Conservation (phyloP, 2,113 vertebrate genomes). For the Fulica atra region DNA sequence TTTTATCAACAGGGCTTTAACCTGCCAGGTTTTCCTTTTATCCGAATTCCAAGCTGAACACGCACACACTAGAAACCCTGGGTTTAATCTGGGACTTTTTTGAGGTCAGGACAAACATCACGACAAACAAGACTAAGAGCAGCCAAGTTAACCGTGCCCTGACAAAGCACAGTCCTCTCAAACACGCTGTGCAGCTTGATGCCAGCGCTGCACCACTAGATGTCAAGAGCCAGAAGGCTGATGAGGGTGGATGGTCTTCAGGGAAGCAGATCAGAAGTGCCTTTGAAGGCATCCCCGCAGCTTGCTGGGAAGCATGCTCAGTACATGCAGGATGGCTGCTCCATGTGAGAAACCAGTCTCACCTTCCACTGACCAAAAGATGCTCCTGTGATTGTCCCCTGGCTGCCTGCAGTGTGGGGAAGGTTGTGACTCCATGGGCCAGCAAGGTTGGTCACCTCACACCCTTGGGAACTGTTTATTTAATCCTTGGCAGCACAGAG, state of each 20-base stretch:
- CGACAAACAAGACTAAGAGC: background rate
- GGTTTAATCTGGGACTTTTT: background rate
- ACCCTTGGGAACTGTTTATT: background rate
- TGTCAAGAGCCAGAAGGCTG: background rate
- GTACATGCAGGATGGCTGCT: background rate
- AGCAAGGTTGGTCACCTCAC: background rate
- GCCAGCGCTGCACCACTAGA: background rate
- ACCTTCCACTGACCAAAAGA: background rate
- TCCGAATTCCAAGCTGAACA: background rate
- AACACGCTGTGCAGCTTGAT: rapidly evolving
- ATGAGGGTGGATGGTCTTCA: background rate
- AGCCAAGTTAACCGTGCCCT: background rate
- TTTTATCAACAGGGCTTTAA: background rate
- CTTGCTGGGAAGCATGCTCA: background rate
- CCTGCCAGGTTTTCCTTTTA: background rate
- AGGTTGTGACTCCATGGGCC: background rate
- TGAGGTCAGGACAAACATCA: background rate
- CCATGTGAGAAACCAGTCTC: background rate
- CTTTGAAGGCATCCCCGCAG: background rate
- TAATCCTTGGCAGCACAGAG: background rate
- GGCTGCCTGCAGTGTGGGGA: background rate
- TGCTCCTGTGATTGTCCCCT: background rate
- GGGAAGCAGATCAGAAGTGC: background rate
- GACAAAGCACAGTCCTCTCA: background rate
- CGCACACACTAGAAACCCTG: background rate